Evolutionary conservation across 2,888 invertebrate genomes (phyloP), one percentile per base, ranked within the genome.

Genomic region (Micropterix aruncella): DNA sequence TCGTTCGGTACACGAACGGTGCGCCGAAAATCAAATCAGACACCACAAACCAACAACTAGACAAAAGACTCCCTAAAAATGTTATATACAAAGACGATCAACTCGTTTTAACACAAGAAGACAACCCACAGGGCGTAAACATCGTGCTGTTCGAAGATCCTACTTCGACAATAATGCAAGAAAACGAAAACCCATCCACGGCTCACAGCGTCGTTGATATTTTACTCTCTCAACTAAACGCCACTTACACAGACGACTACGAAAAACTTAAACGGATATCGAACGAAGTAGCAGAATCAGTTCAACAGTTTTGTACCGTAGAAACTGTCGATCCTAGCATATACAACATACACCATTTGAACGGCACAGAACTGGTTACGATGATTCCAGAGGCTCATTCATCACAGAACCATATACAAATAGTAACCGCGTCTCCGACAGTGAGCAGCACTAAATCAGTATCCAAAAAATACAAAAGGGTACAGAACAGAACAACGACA

Each of bases 231-330:
- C 80, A 80, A 51, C 57, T 83, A 46, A 82, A 83, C 50, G 70
- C 77, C 19, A 75, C 75, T 19, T 79, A 79, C 53, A 82, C 84
- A 1, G 87, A 84, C 52, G 89, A 89, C 57, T 88, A 85, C 56
- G 89, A 89, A 57, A 88, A 88, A 57, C 69, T 89, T 47, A 88
- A 88, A 58, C 73, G 84, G 54, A 86, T 89, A 63, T 85, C 87
- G 19, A 82, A 81, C 53, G 89, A 89, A 58, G 82, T 88, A 18
- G 83, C 81, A 1, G 83, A 85, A 57, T 80, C 82, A 0, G 79
- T 83, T 55, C 78, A 83, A 60, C 77, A 85, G 54, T 79, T 76
- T 63, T 77, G 85, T 65, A 65, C 75, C 47, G 60, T 75, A 52
- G 59, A 75, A 53, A 70, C 72, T 3, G 61, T 70, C 7, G 74